phyloP scores from a whole-genome alignment of 1,140 invertebrate species.

The Aphis gossypii region DNA sequence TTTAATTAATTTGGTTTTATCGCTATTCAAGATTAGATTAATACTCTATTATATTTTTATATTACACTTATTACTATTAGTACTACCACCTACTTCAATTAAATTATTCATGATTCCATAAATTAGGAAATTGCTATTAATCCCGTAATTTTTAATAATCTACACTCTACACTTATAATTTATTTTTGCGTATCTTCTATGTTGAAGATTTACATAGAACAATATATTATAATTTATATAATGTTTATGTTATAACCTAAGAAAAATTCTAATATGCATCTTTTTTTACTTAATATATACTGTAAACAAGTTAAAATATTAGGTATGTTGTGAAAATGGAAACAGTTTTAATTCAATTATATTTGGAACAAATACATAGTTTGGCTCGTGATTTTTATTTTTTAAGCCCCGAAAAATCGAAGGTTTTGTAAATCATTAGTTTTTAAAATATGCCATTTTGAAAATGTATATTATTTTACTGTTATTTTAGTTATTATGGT shows the following conservation, averaged over 20 bases:
- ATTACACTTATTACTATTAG: background rate
- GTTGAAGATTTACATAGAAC: background rate
- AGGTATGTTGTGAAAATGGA: background rate
- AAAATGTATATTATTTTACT: background rate
- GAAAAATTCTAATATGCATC: too few species aligned
- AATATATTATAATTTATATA: background rate
- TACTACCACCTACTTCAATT: too few species aligned
- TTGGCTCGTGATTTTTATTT: too few species aligned
- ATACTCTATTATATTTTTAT: background rate
- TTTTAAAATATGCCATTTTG: background rate
- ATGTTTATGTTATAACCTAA: too few species aligned
- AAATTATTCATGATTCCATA: background rate
- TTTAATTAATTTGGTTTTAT: background rate
- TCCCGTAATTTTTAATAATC: too few species aligned
- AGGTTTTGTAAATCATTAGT: background rate
- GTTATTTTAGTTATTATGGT: background rate
- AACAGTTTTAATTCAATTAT: background rate
- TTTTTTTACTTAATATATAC: background rate
- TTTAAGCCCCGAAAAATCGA: background rate
- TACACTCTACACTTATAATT: too few species aligned
- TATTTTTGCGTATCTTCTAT: background rate
- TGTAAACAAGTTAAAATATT: background rate
- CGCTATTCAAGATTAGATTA: too few species aligned
- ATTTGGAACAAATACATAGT: too few species aligned
- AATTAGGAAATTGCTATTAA: background rate